Conservation (phyloP, 2,888 invertebrate genomes). For the Meliscaeva auricollis region DNA sequence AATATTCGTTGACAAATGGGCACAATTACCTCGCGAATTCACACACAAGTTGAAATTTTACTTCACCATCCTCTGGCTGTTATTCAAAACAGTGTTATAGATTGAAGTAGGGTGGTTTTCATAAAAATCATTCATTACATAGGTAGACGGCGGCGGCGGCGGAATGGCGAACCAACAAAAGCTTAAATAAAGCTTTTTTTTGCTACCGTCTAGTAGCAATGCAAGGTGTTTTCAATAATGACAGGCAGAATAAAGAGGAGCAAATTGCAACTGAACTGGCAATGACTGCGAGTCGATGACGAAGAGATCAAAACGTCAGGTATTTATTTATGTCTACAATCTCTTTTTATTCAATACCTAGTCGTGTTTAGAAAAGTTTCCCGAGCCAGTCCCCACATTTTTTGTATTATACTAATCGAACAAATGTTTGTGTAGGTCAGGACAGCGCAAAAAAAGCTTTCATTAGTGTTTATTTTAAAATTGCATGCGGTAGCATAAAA, state of each 20-base stretch:
- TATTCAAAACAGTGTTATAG: too few relatives aligned
- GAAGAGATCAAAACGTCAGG: constrained; percentile 8
- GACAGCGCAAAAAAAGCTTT: constrained; percentile 45
- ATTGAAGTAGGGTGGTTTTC: too few relatives aligned
- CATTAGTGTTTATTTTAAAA: constrained; percentile 35
- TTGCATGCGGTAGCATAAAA: constrained; percentile 45
- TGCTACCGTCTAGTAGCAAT: constrained; percentile 6
- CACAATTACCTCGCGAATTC: constrained; percentile 32
- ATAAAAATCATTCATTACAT: too few relatives aligned
- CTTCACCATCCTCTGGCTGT: not conserved
- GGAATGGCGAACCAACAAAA: not conserved
- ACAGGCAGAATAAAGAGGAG: not conserved
- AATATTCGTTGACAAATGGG: constrained; percentile 24
- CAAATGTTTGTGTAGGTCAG: constrained; percentile 72
- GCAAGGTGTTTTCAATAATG: constrained; percentile 36
- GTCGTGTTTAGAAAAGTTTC: constrained; percentile 6
- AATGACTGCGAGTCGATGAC: constrained; percentile 42
- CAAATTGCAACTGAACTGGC: constrained; percentile 39
- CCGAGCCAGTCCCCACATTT: not conserved
- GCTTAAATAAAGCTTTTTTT: constrained; percentile 38
- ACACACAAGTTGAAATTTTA: not conserved
- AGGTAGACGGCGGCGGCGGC: too few relatives aligned
- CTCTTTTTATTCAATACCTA: too few relatives aligned
- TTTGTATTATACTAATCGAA: constrained; percentile 46
- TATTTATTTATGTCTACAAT: not conserved